Evolutionary conservation across 2,888 invertebrate species (phyloP), one percentile per base, ranked within the genome.

Genomic region (Lepidocyrtinus sp.): DNA sequence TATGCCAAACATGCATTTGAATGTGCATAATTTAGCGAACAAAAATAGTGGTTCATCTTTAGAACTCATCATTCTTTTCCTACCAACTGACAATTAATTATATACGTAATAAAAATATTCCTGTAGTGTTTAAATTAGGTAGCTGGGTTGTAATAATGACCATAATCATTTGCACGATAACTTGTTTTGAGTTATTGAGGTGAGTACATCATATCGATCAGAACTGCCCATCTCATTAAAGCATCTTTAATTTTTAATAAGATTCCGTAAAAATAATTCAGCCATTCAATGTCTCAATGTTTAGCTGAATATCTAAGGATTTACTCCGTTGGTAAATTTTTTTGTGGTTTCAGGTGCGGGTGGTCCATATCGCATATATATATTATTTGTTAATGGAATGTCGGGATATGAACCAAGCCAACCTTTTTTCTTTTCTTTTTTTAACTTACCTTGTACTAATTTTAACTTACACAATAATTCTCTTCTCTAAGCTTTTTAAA

Each of bases 241-340:
- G n/a, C 55, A 55, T 55, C 55, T 55, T 55, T 3, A 55, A n/a
- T 17, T 55, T n/a, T 55, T n/a, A 55, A 55, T 55, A 17, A 55
- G n/a, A 55, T 55, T 55, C 9, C n/a, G 7, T 55, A n/a, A 36
- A 36, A 5, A 36, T 36, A 36, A 36, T 5, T 7, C 5, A 12
- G 36, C 5, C 5, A 36, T n/a, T n/a, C n/a, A n/a, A n/a, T n/a
- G n/a, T n/a, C n/a, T n/a, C n/a, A n/a, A 36, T 36, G 36, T 5
- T 12, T 36, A 36, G 12, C 12, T 7, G 36, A 5, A 36, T 5
- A 7, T 36, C 36, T 36, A 36, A n/a, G n/a, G n/a, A n/a, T n/a
- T n/a, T 36, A 12, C 12, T 36, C 36, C 5, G 12, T 36, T 36
- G 12, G 5, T 12, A 36, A 5, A 36, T 36, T 36, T 36, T 36